Evolutionary conservation across 2,797 vertebrate genomes (phyloP).

Genomic region (Sparidentex hasta): DNA sequence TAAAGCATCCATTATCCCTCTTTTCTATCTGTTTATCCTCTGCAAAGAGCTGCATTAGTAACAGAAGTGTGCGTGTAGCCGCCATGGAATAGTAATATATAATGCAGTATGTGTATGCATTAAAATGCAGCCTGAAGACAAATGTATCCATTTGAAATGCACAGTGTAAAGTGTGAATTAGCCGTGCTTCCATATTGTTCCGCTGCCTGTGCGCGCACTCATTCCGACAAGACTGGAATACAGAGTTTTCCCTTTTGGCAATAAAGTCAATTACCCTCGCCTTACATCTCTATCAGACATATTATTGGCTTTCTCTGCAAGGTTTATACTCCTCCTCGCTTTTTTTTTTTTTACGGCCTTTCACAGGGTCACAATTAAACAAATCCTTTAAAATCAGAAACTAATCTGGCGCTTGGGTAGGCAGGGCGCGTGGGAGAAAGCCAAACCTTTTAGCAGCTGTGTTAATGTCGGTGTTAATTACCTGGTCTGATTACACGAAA

Average conservation of each 20-base stretch:
- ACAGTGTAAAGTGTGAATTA: conserved; percentile 17
- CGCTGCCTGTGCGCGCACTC: conserved; percentile 9
- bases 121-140: conserved; percentile 36
- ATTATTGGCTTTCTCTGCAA: neutral
- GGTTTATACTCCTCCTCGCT: neutral
- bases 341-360: conserved; percentile 1
- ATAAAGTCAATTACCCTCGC: neutral
- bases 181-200: conserved; percentile 5
- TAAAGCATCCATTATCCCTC: conserved; percentile 19
- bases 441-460: conserved; percentile 17
- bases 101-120: conserved; percentile 16
- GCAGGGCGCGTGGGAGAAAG: neutral
- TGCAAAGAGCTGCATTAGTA: conserved; percentile 20
- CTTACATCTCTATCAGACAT: neutral
- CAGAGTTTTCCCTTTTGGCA: conserved; percentile 9
- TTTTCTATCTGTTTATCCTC: conserved; percentile 4
- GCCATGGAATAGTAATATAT: conserved; percentile 22
- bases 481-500: conserved; percentile 24
- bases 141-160: conserved; percentile 16
- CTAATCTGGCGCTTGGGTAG: conserved; percentile 1
- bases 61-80: neutral
- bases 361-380: neutral
- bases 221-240: neutral
- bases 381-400: neutral
- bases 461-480: conserved; percentile 31